Percentiles rank a stretch among this genome's conserved stretches.
Evolutionary conservation across 2,113 vertebrate genomes (phyloP).

Genomic region (Cyanoramphus novaezelandiae): DNA sequence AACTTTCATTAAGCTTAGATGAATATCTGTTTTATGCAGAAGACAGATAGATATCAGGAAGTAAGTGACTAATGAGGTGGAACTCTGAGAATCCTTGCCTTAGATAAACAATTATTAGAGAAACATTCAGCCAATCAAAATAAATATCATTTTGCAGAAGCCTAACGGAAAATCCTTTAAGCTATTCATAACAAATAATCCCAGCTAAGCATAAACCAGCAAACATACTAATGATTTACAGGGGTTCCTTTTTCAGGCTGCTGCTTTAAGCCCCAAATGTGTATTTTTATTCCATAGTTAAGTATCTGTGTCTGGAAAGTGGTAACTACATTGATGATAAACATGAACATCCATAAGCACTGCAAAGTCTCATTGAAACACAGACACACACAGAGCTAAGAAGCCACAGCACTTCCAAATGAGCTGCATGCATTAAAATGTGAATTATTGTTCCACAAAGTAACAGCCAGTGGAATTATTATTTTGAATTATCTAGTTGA

Average conservation of each 20-base stretch:
- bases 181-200: background rate
- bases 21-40: background rate
- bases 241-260: background rate
- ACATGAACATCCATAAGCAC: background rate
- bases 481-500: background rate
- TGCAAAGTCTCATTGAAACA: background rate
- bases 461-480: background rate
- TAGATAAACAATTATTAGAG: constrained; percentile 30
- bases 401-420: background rate
- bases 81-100: constrained; percentile 29
- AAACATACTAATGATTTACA: background rate
- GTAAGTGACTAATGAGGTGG: constrained; percentile 48
- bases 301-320: background rate
- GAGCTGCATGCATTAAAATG: background rate
- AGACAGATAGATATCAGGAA: constrained; percentile 48
- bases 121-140: constrained; percentile 1
- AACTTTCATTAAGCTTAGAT: constrained; percentile 26
- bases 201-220: background rate
- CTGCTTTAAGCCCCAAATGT: background rate
- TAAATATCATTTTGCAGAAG: background rate
- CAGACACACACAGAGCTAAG: background rate
- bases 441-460: background rate
- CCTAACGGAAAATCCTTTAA: background rate
- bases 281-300: background rate
- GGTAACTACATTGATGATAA: background rate